Conservation (phyloP, 1,140 invertebrate genomes). For the Lasioglossum albipes region DNA sequence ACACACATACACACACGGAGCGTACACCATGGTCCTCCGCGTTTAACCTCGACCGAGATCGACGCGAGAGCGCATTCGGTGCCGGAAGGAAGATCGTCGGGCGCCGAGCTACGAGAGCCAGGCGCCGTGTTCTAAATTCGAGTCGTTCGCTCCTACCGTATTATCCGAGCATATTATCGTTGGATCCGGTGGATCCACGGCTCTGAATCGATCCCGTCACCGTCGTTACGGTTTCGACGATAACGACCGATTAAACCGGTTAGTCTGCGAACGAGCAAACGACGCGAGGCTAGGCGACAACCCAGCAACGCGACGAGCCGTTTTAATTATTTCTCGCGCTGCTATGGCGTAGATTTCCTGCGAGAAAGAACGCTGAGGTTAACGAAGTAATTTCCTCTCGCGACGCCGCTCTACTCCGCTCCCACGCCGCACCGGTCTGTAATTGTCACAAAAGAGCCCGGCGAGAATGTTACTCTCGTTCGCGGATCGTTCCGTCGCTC, state of each 20-base stretch:
- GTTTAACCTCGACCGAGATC: background rate
- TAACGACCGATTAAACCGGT: background rate
- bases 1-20: too few relatives aligned
- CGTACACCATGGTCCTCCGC: background rate
- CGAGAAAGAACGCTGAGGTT: slow-evolving; percentile 45
- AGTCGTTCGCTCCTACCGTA: background rate
- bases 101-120: background rate
- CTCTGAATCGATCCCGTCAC: slow-evolving; percentile 31
- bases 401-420: background rate
- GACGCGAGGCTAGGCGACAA: background rate
- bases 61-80: background rate
- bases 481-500: slow-evolving; percentile 30
- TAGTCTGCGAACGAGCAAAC: background rate
- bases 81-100: background rate
- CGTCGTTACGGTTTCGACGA: slow-evolving; percentile 4
- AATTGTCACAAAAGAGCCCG: slow-evolving; percentile 59
- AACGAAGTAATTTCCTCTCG: slow-evolving; percentile 62
- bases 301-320: slow-evolving; percentile 6
- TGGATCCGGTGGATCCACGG: background rate
- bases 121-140: background rate
- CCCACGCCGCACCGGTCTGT: slow-evolving; percentile 13
- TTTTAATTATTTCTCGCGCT: slow-evolving; percentile 59
- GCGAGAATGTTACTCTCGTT: slow-evolving; percentile 47
- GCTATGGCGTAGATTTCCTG: slow-evolving; percentile 16
- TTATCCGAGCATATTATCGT: slow-evolving; percentile 2